These are phyloP conservation scores for Gorsachius goisagi DNA, from an alignment of 2,113 vertebrate species.

Conservation along the genomic window DNA sequence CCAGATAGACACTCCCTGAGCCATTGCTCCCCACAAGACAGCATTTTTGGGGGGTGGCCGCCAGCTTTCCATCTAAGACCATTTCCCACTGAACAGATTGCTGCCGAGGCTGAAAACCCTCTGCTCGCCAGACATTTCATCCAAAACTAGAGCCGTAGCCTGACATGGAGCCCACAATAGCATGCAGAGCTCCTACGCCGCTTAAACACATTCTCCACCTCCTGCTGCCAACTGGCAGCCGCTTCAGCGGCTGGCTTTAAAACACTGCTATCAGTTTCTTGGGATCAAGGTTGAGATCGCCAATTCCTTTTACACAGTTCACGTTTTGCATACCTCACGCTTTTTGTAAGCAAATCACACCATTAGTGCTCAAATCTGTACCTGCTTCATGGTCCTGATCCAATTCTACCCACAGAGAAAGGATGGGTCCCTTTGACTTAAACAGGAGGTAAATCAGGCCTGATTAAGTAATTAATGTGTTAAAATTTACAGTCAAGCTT, in stretches of 20 bases:
- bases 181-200: accelerated
- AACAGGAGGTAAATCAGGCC: neutral
- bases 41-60: accelerated
- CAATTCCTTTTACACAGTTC: accelerated
- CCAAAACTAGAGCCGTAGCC: neutral
- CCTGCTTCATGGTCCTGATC: neutral
- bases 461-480: neutral
- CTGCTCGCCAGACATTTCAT: neutral
- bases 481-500: neutral
- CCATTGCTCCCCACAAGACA: neutral
- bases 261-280: neutral
- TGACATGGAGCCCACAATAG: neutral
- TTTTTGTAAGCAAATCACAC: neutral
- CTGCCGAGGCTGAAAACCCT: neutral
- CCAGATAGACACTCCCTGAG: neutral
- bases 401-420: no score
- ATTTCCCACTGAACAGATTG: neutral
- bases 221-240: neutral
- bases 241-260: neutral
- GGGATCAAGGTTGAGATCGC: neutral
- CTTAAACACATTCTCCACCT: neutral
- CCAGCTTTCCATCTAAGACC: neutral
- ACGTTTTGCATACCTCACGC: neutral
- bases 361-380: neutral
- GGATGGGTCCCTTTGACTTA: neutral